Evolutionary conservation across 2,797 vertebrate species (phyloP).

Genomic region (Ambastaia sidthimunki): DNA sequence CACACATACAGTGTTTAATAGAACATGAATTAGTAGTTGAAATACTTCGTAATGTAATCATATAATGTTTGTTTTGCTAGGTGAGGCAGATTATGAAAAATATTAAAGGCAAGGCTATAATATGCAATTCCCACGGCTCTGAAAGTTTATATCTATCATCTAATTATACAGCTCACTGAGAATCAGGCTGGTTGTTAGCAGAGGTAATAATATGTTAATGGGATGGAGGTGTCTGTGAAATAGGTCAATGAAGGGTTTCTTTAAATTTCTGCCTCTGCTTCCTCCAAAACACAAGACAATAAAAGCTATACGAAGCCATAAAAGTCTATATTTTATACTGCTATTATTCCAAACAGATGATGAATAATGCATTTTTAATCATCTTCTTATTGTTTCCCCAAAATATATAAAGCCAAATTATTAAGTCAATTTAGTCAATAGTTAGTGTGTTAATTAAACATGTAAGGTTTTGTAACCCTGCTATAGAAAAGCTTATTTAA

Average conservation of each 20-base stretch:
- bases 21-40: not conserved
- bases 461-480: not conserved
- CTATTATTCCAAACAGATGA: conserved; percentile 71
- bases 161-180: conserved; percentile 17
- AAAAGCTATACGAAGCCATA: conserved; percentile 67
- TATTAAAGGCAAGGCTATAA: conserved; percentile 10
- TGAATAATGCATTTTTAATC: conserved; percentile 74
- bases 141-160: conserved; percentile 30
- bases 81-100: conserved; percentile 13
- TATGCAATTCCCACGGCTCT: conserved; percentile 30
- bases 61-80: conserved; percentile 16
- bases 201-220: conserved; percentile 59
- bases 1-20: not conserved
- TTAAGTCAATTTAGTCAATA: not conserved
- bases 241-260: conserved; percentile 61
- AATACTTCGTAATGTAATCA: not conserved
- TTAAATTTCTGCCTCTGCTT: conserved; percentile 53
- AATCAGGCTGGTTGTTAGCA: conserved; percentile 23
- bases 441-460: not conserved
- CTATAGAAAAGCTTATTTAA: not conserved
- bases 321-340: conserved; percentile 76
- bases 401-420: conserved; percentile 58
- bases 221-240: conserved; percentile 49
- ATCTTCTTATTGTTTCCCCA: conserved; percentile 61
- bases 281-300: conserved; percentile 66